Conservation (phyloP, 1,140 invertebrate genomes). For the Bombus soroeensis region DNA sequence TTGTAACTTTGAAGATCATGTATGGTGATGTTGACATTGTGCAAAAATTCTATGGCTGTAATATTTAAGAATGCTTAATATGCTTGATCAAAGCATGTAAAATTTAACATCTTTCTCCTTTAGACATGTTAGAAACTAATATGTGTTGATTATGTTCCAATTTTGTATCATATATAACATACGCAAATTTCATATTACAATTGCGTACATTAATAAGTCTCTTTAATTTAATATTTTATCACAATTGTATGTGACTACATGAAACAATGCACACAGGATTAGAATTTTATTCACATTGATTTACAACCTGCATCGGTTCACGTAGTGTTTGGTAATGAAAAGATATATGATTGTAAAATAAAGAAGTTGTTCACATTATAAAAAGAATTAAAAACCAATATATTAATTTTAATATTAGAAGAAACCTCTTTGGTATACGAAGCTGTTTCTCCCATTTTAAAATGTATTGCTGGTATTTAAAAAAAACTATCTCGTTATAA, state of each 20-base stretch:
- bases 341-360: slow-evolving; percentile 24
- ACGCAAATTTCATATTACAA: slow-evolving; percentile 48
- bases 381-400: background rate
- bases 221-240: slow-evolving; percentile 49
- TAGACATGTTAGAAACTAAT: slow-evolving; percentile 37
- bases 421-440: slow-evolving; percentile 17
- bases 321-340: slow-evolving; percentile 57
- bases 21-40: slow-evolving; percentile 31
- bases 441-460: background rate
- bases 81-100: slow-evolving; percentile 44
- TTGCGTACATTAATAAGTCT: slow-evolving; percentile 40
- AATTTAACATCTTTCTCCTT: slow-evolving; percentile 48
- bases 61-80: slow-evolving; percentile 46
- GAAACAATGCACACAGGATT: slow-evolving; percentile 42
- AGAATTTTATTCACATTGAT: slow-evolving; percentile 59
- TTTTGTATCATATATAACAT: slow-evolving; percentile 35
- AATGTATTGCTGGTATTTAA: background rate
- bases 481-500: background rate
- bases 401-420: slow-evolving; percentile 3
- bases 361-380: slow-evolving; percentile 9
- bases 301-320: slow-evolving; percentile 46
- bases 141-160: slow-evolving; percentile 23
- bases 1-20: slow-evolving; percentile 42
- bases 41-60: slow-evolving; percentile 53
- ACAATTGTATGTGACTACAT: slow-evolving; percentile 55